Percentiles rank a stretch among this genome's conserved stretches.
These are phyloP conservation scores for Papilio polyxenes DNA, from an alignment of 1,140 invertebrate genomes.

Conservation along the genomic window DNA sequence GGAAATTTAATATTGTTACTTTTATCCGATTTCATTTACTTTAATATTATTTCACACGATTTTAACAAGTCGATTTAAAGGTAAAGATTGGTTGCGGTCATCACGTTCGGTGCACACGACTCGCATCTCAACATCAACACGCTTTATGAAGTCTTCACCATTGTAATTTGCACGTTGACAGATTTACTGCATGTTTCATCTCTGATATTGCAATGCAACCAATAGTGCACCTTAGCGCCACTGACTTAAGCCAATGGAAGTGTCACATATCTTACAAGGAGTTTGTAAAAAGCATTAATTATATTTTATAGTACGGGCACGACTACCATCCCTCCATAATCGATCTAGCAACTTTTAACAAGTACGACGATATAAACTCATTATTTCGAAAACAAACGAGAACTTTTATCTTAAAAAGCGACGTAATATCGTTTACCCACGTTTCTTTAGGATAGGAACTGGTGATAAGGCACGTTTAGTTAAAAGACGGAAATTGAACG, in stretches of 20 bases:
- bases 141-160: slow-evolving; percentile 47
- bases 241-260: slow-evolving; percentile 28
- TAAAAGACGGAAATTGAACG: slow-evolving; percentile 10
- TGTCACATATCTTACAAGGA: too few species aligned
- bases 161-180: slow-evolving; percentile 66
- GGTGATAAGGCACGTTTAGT: not conserved
- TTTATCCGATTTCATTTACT: not conserved
- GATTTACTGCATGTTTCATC: slow-evolving; percentile 56
- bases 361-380: not conserved
- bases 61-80: slow-evolving; percentile 18
- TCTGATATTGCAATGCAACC: slow-evolving; percentile 38
- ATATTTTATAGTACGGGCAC: too few species aligned
- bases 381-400: not conserved
- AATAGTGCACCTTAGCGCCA: not conserved
- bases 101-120: slow-evolving; percentile 47
- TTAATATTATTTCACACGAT: too few species aligned
- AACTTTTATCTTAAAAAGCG: not conserved
- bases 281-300: too few species aligned
- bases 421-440: not conserved
- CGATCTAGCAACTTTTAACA: not conserved
- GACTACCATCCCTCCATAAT: too few species aligned
- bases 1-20: too few species aligned
- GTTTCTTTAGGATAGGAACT: not conserved
- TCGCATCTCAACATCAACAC: slow-evolving; percentile 46
- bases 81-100: slow-evolving; percentile 35